These are phyloP conservation scores for Panzeria rudis DNA, from an alignment of 2,888 invertebrate species.

Conservation along the genomic window DNA sequence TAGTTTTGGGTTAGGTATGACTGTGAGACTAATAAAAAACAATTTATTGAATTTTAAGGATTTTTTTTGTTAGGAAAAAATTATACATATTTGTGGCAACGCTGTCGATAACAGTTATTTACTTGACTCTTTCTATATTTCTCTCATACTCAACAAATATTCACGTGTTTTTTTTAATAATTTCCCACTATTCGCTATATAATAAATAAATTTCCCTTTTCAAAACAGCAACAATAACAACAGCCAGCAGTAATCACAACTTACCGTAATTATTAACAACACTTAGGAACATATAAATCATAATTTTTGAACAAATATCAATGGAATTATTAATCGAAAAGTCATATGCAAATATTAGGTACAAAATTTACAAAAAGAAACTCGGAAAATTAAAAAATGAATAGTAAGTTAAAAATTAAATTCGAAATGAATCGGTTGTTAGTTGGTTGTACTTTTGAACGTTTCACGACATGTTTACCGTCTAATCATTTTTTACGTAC, in stretches of 20 bases:
- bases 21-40: no score
- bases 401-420: slow-evolving; percentile 28
- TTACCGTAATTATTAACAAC: slow-evolving; percentile 83
- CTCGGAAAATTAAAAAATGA: slow-evolving; percentile 51
- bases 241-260: slow-evolving; percentile 69
- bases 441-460: slow-evolving; percentile 19
- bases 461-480: slow-evolving; percentile 81
- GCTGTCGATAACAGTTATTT: slow-evolving; percentile 7
- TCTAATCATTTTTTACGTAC: slow-evolving; percentile 83
- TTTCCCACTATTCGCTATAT: slow-evolving; percentile 40
- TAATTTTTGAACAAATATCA: slow-evolving; percentile 72
- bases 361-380: slow-evolving; percentile 40
- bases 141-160: background rate
- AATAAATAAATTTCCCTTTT: slow-evolving; percentile 3
- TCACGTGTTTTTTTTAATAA: background rate
- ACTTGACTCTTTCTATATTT: background rate
- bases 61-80: no score
- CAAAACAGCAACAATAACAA: background rate
- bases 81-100: background rate
- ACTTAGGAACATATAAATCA: slow-evolving; percentile 83
- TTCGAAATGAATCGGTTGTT: slow-evolving; percentile 37
- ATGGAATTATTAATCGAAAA: slow-evolving; percentile 64
- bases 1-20: no score
- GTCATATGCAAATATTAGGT: slow-evolving; percentile 4
- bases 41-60: no score